These are phyloP conservation scores for Pelobates cultripes DNA, from an alignment of 2,797 vertebrate genomes.

Conservation along the genomic window DNA sequence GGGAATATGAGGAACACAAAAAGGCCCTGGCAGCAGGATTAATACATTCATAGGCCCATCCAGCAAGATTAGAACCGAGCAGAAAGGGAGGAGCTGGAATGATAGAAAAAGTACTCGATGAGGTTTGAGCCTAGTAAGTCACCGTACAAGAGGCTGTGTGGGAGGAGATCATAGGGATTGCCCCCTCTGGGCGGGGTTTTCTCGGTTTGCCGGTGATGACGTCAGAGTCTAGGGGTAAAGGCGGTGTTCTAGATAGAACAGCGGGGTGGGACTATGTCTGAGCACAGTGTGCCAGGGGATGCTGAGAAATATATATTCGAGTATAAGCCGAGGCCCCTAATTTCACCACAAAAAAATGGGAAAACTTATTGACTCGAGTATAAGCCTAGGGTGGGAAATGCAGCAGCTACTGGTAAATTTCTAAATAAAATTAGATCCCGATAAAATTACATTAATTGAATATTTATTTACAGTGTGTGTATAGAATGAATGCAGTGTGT, in stretches of 20 bases:
- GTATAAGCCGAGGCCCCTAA: no score
- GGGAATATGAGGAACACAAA: background rate
- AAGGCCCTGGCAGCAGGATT: background rate
- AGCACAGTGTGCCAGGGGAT: background rate
- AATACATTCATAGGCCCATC: background rate
- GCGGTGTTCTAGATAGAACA: no score
- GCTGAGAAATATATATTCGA: no score
- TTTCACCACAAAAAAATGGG: no score
- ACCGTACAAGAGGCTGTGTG: conserved; percentile 3
- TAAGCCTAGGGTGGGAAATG: no score
- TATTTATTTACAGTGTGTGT: no score
- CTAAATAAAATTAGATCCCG: no score
- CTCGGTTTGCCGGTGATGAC: conserved; percentile 6
- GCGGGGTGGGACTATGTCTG: background rate
- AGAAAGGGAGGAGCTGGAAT: background rate
- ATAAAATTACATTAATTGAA: no score
- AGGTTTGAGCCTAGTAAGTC: conserved; percentile 11
- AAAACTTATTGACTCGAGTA: no score
- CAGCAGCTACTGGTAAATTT: no score
- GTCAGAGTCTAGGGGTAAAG: conserved; percentile 18
- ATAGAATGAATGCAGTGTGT: no score
- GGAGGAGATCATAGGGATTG: conserved; percentile 15
- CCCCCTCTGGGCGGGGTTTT: background rate
- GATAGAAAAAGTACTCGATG: background rate
- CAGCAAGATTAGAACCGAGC: background rate